These are phyloP conservation scores for Pygmarrhopalites habei DNA, from an alignment of 1,140 invertebrate genomes.

Conservation along the genomic window DNA sequence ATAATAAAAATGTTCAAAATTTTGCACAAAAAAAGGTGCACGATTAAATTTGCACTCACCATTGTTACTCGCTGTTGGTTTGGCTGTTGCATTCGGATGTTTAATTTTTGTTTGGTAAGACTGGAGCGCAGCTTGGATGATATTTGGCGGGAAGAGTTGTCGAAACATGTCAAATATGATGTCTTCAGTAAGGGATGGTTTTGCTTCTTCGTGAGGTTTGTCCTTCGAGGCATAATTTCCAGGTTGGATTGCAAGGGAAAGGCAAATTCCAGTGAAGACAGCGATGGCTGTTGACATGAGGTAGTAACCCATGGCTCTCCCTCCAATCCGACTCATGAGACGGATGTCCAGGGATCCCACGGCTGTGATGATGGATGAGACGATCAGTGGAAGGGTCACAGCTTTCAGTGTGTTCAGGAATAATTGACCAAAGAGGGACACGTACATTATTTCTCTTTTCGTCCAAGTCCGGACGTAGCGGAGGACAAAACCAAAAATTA, in stretches of 20 bases:
- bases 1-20: no score
- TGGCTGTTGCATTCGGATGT: no score
- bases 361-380: conserved; percentile 55
- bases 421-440: conserved; percentile 54
- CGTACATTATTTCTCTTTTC: conserved; percentile 48
- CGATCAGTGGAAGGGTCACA: conserved; percentile 58
- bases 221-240: conserved; percentile 52
- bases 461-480: conserved; percentile 43
- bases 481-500: conserved; percentile 50
- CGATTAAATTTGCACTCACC: no score
- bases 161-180: no score
- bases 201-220: no score
- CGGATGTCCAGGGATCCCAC: conserved; percentile 52
- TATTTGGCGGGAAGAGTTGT: no score
- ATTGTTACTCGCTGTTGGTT: no score
- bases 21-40: no score
- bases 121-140: no score
- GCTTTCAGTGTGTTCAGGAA: conserved; percentile 56
- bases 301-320: conserved; percentile 66
- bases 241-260: conserved; percentile 62
- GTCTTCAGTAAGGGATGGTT: no score
- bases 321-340: conserved; percentile 57
- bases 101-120: no score
- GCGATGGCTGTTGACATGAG: conserved; percentile 65
- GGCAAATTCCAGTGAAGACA: conserved; percentile 62